phyloP scores from a whole-genome alignment of 2,113 vertebrate genomes.

The Atherinomorus stipes region DNA sequence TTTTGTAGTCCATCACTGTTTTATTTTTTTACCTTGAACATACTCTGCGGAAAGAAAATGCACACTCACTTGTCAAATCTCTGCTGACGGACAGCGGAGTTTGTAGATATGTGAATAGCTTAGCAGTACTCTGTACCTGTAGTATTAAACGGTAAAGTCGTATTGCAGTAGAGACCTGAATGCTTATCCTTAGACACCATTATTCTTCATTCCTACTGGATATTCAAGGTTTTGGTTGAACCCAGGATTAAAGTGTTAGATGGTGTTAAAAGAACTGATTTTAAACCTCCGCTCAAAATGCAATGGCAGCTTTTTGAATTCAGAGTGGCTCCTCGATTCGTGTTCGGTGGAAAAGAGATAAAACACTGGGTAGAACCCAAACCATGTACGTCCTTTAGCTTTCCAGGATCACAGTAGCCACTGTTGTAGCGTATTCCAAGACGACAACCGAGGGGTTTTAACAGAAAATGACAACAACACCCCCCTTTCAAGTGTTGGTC shows the following conservation, averaged over 20 bases:
- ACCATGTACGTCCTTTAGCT: conserved; percentile 51
- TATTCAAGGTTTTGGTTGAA: conserved; percentile 47
- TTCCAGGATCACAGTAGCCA: conserved; percentile 72
- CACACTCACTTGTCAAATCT: conserved; percentile 46
- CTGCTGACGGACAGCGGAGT: conserved; percentile 34
- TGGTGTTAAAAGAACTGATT: neutral
- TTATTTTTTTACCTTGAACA: conserved; percentile 72
- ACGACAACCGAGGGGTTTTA: conserved; percentile 33
- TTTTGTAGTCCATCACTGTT: conserved; percentile 70
- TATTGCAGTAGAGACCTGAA: conserved; percentile 70
- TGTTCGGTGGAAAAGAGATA: neutral
- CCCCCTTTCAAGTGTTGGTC: conserved; percentile 55
- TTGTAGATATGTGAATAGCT: conserved; percentile 80
- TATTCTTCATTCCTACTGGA: conserved; percentile 56
- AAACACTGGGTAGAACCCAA: conserved; percentile 25
- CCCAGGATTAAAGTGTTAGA: conserved; percentile 24
- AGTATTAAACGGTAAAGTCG: conserved; percentile 70
- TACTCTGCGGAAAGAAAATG: conserved; percentile 42
- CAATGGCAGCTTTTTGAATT: conserved; percentile 55
- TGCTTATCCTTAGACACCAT: conserved; percentile 58
- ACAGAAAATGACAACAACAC: conserved; percentile 40
- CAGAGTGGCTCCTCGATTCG: neutral
- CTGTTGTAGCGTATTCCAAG: conserved; percentile 76
- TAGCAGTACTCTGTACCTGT: conserved; percentile 63
- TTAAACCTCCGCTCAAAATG: neutral